Base-by-base conservation (phyloP, 2,797 vertebrate species). In the Smutsia gigantea region DNA sequence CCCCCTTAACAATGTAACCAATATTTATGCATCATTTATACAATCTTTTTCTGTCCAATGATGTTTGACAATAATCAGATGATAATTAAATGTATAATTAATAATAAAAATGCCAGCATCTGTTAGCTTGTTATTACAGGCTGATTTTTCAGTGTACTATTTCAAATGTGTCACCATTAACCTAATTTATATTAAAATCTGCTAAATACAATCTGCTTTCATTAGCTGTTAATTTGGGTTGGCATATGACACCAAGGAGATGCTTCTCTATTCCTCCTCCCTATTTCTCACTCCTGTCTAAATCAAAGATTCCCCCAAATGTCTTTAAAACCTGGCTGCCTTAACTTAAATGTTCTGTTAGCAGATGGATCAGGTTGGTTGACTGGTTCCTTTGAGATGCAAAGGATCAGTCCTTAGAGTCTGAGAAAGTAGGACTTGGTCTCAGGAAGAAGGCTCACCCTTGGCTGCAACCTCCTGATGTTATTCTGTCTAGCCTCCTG, bases 1-100 rank as follows among this genome's bases (percentile, higher is more conserved):
- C 91, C 96, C 96, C 96, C 94, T 94, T 97, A 95, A 97, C 97
- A 98, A 90, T 8, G 66, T 98, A 98, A 98, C 98, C 97, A 0
- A 93, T 93, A 69, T 95, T 96, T 98, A 95, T 98, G 98, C 98
- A 98, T 98, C 98, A 98, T 98, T 98, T 98, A 98, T 98, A 97
- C 7, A 0, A 82, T 98, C 98, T 98, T 98, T 98, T 90, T 61
- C 98, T 98, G 97, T 99, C 98, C 98, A 98, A 98, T 31, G 71
- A 98, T 98, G 98, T 99, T 99, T 99, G 98, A 98, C 98, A 98
- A 99, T 99, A 98, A 98, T 98, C 98, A 69, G 98, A 99, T 98
- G 98, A 99, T 99, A 99, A 99, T 99, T 98, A 98, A 98, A 99
- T 99, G 98, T 98, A 98, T 99, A 98, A 99, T 99, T 99, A 99